Evolutionary conservation across 2,113 vertebrate species (phyloP).

Genomic region (Candoia aspera): DNA sequence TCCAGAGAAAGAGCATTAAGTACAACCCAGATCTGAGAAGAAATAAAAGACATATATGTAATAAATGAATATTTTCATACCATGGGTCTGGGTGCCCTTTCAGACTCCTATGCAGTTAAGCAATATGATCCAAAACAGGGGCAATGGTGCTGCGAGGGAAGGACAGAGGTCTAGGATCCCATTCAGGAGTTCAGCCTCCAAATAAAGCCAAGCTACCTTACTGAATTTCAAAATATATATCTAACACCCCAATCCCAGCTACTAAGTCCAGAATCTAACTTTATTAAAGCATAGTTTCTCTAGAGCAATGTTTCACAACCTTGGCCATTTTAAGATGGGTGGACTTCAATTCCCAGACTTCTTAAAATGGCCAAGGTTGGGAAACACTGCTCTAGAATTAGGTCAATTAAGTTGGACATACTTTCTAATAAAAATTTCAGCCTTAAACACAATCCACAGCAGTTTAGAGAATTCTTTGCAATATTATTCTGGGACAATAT

Average conservation of each 20-base stretch:
- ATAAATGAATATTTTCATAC: background rate
- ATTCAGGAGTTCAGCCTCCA: background rate
- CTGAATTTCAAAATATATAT: background rate
- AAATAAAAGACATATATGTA: background rate
- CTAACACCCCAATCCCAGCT: background rate
- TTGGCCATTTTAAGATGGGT: too few relatives aligned
- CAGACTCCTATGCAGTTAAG: background rate
- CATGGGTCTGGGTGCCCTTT: background rate
- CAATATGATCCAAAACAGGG: background rate
- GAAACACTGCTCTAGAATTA: background rate
- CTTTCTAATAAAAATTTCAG: background rate
- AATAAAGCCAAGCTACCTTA: background rate
- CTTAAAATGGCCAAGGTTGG: too few relatives aligned
- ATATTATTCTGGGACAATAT: background rate
- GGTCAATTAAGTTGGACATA: background rate
- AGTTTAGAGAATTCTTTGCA: background rate
- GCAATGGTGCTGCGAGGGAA: background rate
- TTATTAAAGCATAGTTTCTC: background rate
- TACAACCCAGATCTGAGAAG: background rate
- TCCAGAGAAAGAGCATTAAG: background rate
- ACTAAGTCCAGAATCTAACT: background rate
- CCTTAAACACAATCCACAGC: background rate
- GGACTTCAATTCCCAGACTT: too few relatives aligned
- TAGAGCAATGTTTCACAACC: too few relatives aligned
- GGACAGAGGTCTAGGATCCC: background rate